A percentile compares a stretch with the other conserved stretches of the same genome.
Conservation (phyloP, 1,140 invertebrate species). For the Zaprionus ornatus region DNA sequence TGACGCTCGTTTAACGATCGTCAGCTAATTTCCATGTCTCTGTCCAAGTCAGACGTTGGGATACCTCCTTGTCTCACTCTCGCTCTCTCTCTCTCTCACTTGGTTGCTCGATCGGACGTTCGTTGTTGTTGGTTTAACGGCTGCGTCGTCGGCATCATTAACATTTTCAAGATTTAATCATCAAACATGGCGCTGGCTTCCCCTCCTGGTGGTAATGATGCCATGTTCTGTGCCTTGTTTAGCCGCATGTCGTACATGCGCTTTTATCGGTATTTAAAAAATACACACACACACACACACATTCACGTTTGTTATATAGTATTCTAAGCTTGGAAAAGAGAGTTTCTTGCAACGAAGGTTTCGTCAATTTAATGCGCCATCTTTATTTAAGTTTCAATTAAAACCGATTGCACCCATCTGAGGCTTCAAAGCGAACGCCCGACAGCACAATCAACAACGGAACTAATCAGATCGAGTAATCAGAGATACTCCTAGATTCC, state of each 20-base stretch:
- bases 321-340: neutral
- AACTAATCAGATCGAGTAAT: neutral
- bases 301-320: neutral
- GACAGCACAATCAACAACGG: neutral
- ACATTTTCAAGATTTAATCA: conserved; percentile 82
- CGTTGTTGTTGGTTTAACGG: conserved; percentile 58
- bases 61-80: neutral
- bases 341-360: conserved; percentile 30
- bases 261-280: conserved; percentile 77
- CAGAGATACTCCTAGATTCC: neutral
- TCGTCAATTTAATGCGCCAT: conserved; percentile 50
- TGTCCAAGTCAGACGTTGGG: neutral
- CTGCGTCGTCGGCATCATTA: conserved; percentile 74
- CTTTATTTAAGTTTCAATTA: conserved; percentile 34
- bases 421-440: conserved; percentile 1
- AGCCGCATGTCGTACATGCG: conserved; percentile 78
- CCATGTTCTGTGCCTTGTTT: conserved; percentile 78
- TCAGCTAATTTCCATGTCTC: conserved; percentile 78
- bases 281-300: conserved; percentile 45
- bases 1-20: conserved; percentile 77
- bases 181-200: conserved; percentile 74
- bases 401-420: conserved; percentile 4
- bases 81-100: neutral
- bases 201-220: conserved; percentile 74
- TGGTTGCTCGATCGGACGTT: neutral